A percentile compares a stretch with the other conserved stretches of the same genome.
These are phyloP conservation scores for Drosophila subsilvestris DNA, from an alignment of 2,888 invertebrate genomes.

Conservation along the genomic window DNA sequence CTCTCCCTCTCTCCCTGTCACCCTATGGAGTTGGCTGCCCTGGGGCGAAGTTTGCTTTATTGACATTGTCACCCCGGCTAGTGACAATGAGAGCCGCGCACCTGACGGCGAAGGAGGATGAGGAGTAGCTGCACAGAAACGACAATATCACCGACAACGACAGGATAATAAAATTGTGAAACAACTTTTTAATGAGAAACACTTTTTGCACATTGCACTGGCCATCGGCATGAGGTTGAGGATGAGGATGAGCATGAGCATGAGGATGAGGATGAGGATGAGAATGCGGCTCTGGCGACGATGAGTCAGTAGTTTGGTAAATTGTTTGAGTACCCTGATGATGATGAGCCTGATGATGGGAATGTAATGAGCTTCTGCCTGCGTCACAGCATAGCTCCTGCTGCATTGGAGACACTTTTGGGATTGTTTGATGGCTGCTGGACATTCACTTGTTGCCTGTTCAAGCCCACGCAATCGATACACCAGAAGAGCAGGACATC, in stretches of 20 bases:
- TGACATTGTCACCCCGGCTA: constrained; percentile 72
- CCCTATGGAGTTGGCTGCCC: background rate
- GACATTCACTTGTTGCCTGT: constrained; percentile 24
- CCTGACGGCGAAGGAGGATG: constrained; percentile 39
- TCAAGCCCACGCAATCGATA: constrained; percentile 10
- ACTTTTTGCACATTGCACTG: constrained; percentile 70
- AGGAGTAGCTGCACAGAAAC: background rate
- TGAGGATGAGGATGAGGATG: background rate
- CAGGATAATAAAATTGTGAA: constrained; percentile 76
- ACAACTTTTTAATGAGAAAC: constrained; percentile 78
- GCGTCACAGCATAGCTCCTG: background rate
- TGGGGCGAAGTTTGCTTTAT: constrained; percentile 71
- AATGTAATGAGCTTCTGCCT: constrained; percentile 8
- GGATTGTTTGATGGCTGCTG: background rate
- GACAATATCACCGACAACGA: constrained; percentile 33
- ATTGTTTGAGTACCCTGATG: constrained; percentile 1
- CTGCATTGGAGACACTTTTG: background rate
- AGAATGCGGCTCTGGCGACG: background rate
- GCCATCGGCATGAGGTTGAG: constrained; percentile 15
- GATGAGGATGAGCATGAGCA: background rate
- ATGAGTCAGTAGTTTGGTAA: constrained; percentile 13
- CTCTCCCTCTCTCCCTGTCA: background rate
- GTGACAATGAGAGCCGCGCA: constrained; percentile 61
- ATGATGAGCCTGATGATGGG: constrained; percentile 35
- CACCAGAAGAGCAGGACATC: background rate